Conservation (phyloP, 2,113 vertebrate genomes). For the Pygoscelis antarcticus region DNA sequence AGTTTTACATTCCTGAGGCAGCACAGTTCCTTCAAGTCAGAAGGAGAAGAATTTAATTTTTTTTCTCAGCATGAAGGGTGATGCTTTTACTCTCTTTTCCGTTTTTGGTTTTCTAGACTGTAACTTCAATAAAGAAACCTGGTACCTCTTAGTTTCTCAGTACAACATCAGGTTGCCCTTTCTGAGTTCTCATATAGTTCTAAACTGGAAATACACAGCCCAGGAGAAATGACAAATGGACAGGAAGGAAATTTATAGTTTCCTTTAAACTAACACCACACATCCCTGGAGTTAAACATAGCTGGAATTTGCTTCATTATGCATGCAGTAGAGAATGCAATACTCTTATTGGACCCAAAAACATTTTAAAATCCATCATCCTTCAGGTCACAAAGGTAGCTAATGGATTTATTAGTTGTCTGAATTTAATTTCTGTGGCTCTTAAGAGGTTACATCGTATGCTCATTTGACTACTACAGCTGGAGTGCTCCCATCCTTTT, state of each 20-base stretch:
- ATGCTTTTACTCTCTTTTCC: not conserved
- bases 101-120: not conserved
- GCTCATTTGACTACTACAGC: not conserved
- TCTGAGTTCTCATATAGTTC: not conserved
- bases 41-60: not conserved
- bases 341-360: not conserved
- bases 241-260: not conserved
- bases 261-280: not conserved
- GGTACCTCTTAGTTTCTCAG: not conserved
- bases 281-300: not conserved
- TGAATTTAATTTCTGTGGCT: not conserved
- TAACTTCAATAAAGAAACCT: not conserved
- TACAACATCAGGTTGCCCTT: not conserved
- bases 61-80: not conserved
- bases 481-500: accelerated
- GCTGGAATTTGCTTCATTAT: not conserved
- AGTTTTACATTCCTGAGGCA: not conserved
- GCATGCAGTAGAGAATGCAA: not conserved
- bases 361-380: not conserved
- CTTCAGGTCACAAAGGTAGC: not conserved
- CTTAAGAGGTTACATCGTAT: not conserved
- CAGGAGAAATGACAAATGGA: not conserved
- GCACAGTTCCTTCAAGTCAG: not conserved
- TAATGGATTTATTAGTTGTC: not conserved
- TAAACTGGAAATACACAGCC: not conserved